phyloP scores from a whole-genome alignment of 2,797 vertebrate species.

The Myotis daubentonii region DNA sequence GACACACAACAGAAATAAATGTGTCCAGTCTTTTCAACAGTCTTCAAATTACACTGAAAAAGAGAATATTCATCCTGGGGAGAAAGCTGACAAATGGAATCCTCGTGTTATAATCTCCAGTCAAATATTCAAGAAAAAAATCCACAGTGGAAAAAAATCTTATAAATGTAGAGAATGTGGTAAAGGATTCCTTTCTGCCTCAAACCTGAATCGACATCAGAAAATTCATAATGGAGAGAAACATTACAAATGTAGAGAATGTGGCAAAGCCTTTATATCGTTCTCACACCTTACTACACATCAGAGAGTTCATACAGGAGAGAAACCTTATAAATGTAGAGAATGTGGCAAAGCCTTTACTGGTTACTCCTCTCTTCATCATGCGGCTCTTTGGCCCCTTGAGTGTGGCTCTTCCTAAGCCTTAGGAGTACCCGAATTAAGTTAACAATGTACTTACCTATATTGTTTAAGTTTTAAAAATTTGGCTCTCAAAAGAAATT shows the following conservation, averaged over 20 bases:
- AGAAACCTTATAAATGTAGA: background rate
- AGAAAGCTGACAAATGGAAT: background rate
- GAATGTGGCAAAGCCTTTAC: background rate
- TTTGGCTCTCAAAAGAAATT: too few species aligned
- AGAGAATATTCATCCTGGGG: background rate
- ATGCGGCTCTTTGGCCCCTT: too few species aligned
- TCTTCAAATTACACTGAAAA: background rate
- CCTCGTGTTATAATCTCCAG: background rate
- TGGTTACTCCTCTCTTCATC: too few species aligned
- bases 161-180: background rate
- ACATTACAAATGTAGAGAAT: background rate
- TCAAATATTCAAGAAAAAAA: background rate
- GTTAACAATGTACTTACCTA: too few species aligned
- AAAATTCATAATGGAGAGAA: background rate
- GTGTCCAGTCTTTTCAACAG: background rate
- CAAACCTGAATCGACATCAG: background rate
- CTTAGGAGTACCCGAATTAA: too few species aligned
- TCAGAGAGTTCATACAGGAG: background rate
- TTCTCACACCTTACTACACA: background rate
- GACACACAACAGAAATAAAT: background rate
- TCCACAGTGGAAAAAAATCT: background rate
- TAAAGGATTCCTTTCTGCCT: background rate
- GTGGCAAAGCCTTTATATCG: background rate
- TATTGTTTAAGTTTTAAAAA: too few species aligned
- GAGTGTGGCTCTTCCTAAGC: too few species aligned